A percentile compares a stretch with the other conserved stretches of the same genome.
phyloP scores from a whole-genome alignment of 1,140 invertebrate species.

The Drosophila seguyi region DNA sequence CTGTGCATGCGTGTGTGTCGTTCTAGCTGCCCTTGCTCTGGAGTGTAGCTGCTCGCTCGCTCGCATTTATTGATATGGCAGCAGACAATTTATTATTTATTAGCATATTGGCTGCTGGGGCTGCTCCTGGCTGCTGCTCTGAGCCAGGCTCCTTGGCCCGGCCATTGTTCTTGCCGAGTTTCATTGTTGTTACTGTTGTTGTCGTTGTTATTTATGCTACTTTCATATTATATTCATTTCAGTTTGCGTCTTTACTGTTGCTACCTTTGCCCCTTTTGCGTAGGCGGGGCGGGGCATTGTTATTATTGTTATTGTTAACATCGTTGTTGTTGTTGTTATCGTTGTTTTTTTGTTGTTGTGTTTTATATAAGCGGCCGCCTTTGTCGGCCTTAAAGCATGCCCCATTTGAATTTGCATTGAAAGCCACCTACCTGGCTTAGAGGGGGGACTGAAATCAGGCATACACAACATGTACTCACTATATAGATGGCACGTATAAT shows the following conservation, averaged over 20 bases:
- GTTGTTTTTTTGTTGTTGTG: conserved; percentile 40
- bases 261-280: conserved; percentile 40
- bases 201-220: conserved; percentile 76
- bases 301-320: conserved; percentile 56
- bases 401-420: conserved; percentile 78
- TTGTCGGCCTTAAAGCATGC: conserved; percentile 66
- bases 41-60: conserved; percentile 6
- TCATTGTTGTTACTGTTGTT: conserved; percentile 53
- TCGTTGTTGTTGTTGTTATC: conserved; percentile 46
- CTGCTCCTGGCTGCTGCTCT: conserved; percentile 17
- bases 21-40: conserved; percentile 9
- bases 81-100: conserved; percentile 81
- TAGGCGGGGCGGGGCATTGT: conserved; percentile 41
- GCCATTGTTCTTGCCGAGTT: conserved; percentile 39
- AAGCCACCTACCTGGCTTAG: conserved; percentile 17
- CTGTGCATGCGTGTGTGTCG: conserved; percentile 39
- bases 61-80: conserved; percentile 79
- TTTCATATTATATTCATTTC: conserved; percentile 80
- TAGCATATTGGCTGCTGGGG: conserved; percentile 65
- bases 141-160: conserved; percentile 9
- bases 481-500: conserved; percentile 74
- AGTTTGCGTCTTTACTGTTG: conserved; percentile 66
- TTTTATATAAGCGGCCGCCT: conserved; percentile 17
- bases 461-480: conserved; percentile 52
- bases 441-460: conserved; percentile 30